Evolutionary conservation across 2,113 vertebrate species (phyloP).

Genomic region (Pitta sordida): DNA sequence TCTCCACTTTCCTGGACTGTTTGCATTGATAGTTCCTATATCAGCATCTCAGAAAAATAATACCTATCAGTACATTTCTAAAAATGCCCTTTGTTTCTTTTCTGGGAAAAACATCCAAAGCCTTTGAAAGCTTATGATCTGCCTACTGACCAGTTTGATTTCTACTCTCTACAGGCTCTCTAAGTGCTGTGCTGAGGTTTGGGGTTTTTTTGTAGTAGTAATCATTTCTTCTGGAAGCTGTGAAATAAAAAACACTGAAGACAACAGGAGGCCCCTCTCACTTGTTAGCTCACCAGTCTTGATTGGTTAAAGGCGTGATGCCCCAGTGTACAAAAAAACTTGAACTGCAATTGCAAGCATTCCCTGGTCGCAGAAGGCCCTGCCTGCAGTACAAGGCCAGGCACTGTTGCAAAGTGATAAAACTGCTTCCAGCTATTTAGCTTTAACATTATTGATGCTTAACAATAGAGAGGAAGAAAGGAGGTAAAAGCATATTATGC

Average conservation of each 20-base stretch:
- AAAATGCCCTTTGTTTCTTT: neutral
- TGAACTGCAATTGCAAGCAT: conserved; percentile 52
- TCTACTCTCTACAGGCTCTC: conserved; percentile 44
- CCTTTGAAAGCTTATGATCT: conserved; percentile 5
- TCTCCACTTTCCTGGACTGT: neutral
- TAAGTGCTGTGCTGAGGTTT: conserved; percentile 25
- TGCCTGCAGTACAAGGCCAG: conserved; percentile 38
- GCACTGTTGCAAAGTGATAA: conserved; percentile 77
- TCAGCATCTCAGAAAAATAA: neutral
- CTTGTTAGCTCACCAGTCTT: conserved; percentile 54
- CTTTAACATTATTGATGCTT: neutral
- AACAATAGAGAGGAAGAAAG: neutral
- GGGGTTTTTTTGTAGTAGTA: conserved; percentile 16
- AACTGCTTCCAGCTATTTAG: conserved; percentile 76
- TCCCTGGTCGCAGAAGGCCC: conserved; percentile 65
- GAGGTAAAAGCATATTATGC: neutral
- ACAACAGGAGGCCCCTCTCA: conserved; percentile 66
- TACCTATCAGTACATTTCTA: neutral
- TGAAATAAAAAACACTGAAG: conserved; percentile 49
- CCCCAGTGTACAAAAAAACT: conserved; percentile 48
- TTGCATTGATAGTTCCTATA: neutral
- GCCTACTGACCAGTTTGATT: neutral
- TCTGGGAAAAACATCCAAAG: neutral
- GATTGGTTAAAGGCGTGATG: conserved; percentile 53
- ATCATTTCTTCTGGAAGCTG: conserved; percentile 65